phyloP scores from a whole-genome alignment of 2,888 invertebrate genomes.

The Phorcus lineatus region DNA sequence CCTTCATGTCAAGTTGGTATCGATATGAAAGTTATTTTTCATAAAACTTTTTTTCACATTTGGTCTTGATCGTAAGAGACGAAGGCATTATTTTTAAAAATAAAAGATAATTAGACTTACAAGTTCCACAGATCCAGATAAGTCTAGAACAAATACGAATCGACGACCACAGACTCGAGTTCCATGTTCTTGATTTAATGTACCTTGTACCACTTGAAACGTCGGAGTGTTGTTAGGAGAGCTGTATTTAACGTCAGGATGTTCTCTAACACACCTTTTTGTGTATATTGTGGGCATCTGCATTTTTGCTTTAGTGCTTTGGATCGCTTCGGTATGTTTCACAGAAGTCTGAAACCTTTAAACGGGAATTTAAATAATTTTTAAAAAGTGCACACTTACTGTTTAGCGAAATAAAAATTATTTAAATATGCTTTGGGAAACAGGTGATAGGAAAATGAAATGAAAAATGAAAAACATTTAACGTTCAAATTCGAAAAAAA shows the following conservation, averaged over 20 bases:
- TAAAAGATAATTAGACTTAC: neutral
- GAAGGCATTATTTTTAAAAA: too few relatives aligned
- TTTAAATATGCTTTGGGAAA: too few relatives aligned
- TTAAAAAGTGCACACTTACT: too few relatives aligned
- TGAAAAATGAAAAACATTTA: too few relatives aligned
- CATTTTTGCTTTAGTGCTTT: neutral
- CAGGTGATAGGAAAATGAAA: too few relatives aligned
- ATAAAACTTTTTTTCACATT: too few relatives aligned
- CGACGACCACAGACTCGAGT: neutral
- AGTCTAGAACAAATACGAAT: neutral
- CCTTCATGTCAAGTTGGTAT: too few relatives aligned
- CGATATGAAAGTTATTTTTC: too few relatives aligned
- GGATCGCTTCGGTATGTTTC: neutral
- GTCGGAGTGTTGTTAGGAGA: neutral
- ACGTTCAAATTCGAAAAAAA: too few relatives aligned
- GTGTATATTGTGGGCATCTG: neutral
- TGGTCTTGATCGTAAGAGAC: too few relatives aligned
- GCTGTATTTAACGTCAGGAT: neutral
- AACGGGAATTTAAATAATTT: too few relatives aligned
- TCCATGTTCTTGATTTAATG: neutral
- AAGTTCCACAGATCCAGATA: neutral
- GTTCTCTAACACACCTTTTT: neutral
- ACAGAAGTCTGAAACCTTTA: neutral
- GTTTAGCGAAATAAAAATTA: too few relatives aligned
- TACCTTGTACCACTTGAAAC: neutral